Evolutionary conservation across 2,113 vertebrate genomes (phyloP).

Genomic region (Athene cunicularia): DNA sequence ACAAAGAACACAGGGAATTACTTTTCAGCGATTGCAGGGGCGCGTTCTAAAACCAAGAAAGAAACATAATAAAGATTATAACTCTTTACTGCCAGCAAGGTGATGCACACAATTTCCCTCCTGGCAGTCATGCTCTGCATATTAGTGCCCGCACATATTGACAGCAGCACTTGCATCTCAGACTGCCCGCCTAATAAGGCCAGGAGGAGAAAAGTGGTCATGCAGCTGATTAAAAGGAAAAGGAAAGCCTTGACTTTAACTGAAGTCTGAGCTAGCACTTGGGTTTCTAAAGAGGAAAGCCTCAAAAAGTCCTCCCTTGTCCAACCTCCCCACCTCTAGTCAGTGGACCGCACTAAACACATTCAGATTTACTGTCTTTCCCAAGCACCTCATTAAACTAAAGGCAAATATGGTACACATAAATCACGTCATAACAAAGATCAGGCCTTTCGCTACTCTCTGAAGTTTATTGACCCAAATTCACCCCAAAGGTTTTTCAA

Average conservation of each 20-base stretch:
- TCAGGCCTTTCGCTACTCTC: background rate
- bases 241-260: background rate
- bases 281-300: background rate
- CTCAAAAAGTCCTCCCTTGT: background rate
- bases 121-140: background rate
- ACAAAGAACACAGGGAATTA: background rate
- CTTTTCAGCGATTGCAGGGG: background rate
- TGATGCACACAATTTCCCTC: background rate
- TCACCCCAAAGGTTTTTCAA: background rate
- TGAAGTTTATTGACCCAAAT: background rate
- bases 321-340: no score
- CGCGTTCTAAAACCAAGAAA: background rate
- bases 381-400: background rate
- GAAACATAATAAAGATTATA: background rate
- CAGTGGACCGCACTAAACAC: fast-evolving
- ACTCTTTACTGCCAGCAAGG: background rate
- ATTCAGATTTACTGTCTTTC: background rate
- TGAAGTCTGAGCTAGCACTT: background rate
- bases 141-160: fast-evolving
- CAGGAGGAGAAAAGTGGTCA: background rate
- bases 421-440: background rate
- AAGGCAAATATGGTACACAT: fast-evolving
- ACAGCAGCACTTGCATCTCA: background rate
- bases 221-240: background rate
- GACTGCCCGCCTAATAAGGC: background rate